A percentile compares a stretch with the other conserved stretches of the same genome.
Evolutionary conservation across 1,140 invertebrate species (phyloP).

Genomic region (Caerostris extrusa): DNA sequence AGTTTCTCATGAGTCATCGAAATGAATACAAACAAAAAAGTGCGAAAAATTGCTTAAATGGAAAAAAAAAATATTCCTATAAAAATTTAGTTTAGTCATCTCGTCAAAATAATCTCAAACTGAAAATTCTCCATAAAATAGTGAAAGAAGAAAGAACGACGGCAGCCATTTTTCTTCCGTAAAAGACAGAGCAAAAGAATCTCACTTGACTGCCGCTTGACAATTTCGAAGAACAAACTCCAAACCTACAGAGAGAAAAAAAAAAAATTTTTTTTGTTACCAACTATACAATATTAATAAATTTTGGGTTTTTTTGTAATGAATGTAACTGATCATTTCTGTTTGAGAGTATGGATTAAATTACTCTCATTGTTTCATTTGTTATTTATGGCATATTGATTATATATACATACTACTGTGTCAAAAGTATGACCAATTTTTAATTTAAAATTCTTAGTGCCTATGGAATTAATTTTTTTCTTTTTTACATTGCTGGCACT

Average conservation of each 20-base stretch:
- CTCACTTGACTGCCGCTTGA: not conserved
- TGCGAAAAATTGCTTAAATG: not conserved
- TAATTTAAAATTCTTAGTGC: too few species aligned
- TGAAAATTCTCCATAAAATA: not conserved
- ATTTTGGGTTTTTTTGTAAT: too few species aligned
- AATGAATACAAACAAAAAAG: not conserved
- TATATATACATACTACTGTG: too few species aligned
- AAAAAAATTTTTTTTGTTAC: not conserved
- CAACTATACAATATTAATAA: too few species aligned
- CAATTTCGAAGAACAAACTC: not conserved
- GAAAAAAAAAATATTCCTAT: too few species aligned
- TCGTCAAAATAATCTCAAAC: not conserved
- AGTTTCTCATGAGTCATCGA: not conserved
- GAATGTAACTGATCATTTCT: too few species aligned
- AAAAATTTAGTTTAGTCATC: not conserved
- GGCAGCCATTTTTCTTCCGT: not conserved
- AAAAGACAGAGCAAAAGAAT: not conserved
- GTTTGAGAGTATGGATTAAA: too few species aligned
- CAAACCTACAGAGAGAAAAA: not conserved
- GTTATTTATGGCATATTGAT: too few species aligned
- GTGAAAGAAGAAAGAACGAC: not conserved
- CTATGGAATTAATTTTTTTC: too few species aligned
- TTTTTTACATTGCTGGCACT: too few species aligned
- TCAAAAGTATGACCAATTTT: too few species aligned
- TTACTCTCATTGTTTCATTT: too few species aligned